Evolutionary conservation across 2,113 vertebrate genomes (phyloP).

Genomic region (Romanogobio albipinnatus): DNA sequence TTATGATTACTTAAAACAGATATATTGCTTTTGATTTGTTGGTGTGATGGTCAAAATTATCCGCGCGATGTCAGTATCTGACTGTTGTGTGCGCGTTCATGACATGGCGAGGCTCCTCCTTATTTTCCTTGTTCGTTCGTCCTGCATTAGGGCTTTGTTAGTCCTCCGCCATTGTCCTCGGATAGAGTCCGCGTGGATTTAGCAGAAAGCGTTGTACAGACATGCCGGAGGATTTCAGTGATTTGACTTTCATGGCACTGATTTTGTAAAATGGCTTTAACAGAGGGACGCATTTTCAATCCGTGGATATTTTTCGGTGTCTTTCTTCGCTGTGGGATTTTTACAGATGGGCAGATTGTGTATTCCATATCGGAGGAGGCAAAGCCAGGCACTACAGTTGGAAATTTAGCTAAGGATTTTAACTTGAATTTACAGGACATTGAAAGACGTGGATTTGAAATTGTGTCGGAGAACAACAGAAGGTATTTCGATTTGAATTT

Average conservation of each 20-base stretch:
- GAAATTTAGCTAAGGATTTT: constrained; percentile 60
- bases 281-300: not conserved
- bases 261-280: constrained; percentile 34
- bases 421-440: constrained; percentile 57
- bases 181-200: not conserved
- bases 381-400: constrained; percentile 48
- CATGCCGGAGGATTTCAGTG: not conserved
- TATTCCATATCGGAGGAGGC: constrained; percentile 57
- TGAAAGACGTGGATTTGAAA: constrained; percentile 48
- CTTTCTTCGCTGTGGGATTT: constrained; percentile 50
- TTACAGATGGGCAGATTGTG: constrained; percentile 50
- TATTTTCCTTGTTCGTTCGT: constrained; percentile 32
- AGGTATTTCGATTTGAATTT: constrained; percentile 60
- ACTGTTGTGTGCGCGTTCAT: constrained; percentile 40
- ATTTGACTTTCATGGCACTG: not conserved
- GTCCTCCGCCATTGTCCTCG: constrained; percentile 21
- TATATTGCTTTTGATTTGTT: not conserved
- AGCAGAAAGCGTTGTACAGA: not conserved
- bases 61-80: constrained; percentile 66
- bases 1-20: not conserved
- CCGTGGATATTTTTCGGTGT: constrained; percentile 39
- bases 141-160: constrained; percentile 66
- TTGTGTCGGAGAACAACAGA: constrained; percentile 42
- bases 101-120: constrained; percentile 58
- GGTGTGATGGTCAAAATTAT: constrained; percentile 26